phyloP scores from a whole-genome alignment of 2,113 vertebrate species.

The Equus przewalskii region DNA sequence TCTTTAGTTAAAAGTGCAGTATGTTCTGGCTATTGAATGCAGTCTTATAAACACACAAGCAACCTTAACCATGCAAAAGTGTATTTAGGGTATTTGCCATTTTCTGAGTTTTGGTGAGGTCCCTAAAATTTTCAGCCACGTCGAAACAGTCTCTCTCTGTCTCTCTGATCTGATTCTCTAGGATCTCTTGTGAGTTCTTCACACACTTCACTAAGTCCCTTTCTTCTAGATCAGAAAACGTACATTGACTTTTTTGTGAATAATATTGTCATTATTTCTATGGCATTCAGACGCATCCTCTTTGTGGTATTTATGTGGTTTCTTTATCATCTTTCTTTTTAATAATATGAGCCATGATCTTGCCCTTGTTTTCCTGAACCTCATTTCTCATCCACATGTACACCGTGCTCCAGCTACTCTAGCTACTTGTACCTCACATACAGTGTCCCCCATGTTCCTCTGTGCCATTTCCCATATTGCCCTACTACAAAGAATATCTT shows the following conservation, averaged over 20 bases:
- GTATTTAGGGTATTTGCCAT: not conserved
- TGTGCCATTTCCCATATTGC: not conserved
- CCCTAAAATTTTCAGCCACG: not conserved
- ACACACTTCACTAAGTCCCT: not conserved
- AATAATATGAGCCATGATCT: not conserved
- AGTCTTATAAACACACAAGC: not conserved
- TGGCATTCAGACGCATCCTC: not conserved
- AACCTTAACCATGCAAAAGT: not conserved
- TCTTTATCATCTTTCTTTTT: not conserved
- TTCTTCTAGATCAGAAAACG: conserved; percentile 29
- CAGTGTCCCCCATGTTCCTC: rapidly evolving
- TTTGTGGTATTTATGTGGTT: not conserved
- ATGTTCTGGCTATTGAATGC: conserved; percentile 61
- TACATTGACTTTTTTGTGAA: not conserved
- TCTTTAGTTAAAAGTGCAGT: conserved; percentile 50
- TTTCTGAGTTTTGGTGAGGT: conserved; percentile 40
- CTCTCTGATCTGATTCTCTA: not conserved
- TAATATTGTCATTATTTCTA: not conserved
- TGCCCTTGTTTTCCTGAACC: not conserved
- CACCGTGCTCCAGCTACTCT: not conserved
- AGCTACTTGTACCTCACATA: no score
- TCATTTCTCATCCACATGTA: not conserved
- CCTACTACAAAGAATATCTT: not conserved
- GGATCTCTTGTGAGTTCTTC: not conserved
- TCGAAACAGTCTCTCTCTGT: not conserved